Base-by-base conservation (phyloP, 2,888 invertebrate genomes). In the Acanthosepion lycidas region DNA sequence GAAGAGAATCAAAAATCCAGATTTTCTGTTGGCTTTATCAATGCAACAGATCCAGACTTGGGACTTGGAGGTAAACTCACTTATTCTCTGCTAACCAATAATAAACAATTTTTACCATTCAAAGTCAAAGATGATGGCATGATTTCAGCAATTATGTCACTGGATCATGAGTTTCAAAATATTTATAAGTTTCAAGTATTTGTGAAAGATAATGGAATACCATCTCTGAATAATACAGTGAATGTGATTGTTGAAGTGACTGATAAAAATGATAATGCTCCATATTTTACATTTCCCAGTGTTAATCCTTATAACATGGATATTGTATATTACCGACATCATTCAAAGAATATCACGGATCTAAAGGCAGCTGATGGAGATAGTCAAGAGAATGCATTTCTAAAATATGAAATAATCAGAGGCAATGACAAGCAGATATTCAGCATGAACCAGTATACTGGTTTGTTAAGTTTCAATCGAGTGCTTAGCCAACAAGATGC, bases 51-150 rank as follows among this genome's bases (percentile, higher is more conserved):
- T 23, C 78, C 78, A 78, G 78, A 78, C n/a, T 4, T 78, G 78
- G 78, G 78, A 78, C n/a, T 78, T 78, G 78, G 78, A 78, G 78
- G 78, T n/a, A 78, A 78, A 78, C 78, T 78, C 78, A 78, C 78
- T 3, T 78, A 78, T 78, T 78, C 78, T 33, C n/a, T 78, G n/a
- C 78, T 78, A 15, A 78, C 78, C n/a, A 78, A 78, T 33, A 78
- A 78, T 15, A 78, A 78, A 78, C 78, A 78, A n/a, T 78, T 78
- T 78, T 78, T 78, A 78, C 78, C 78, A 33, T 78, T 78, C 15
- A 78, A 78, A 78, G 33, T 78, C 78, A 78, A 78, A 78, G 78
- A 78, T 78, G 78, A 78, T 78, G 78, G 78, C n/a, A 78, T 78
- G 78, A 78, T 78, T 12, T 78, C 78, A 78, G 78, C 78, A 1